A percentile compares a stretch with the other conserved stretches of the same genome.
Conservation (phyloP, 2,797 vertebrate genomes). For the Sebastes cheni region DNA sequence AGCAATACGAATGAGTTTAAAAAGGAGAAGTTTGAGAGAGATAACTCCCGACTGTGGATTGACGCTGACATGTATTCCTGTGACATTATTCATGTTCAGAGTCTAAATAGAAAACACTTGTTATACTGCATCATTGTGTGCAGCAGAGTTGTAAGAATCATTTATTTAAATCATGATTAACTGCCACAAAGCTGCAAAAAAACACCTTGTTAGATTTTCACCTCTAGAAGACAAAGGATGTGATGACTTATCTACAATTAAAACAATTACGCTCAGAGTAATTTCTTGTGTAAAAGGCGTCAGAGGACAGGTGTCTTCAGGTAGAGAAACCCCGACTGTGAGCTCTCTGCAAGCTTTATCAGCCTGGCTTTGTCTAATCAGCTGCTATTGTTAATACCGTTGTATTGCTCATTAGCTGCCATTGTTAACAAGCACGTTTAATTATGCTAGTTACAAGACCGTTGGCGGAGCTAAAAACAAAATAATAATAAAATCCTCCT, state of each 20-base stretch:
- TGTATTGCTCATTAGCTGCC: slow-evolving; percentile 95
- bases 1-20: neutral
- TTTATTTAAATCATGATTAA: slow-evolving; percentile 17
- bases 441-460: slow-evolving; percentile 91
- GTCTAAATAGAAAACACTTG: neutral
- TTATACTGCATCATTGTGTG: neutral
- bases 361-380: slow-evolving; percentile 84
- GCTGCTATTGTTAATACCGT: slow-evolving; percentile 88
- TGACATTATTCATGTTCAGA: slow-evolving; percentile 4
- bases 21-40: slow-evolving; percentile 21
- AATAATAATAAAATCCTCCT: slow-evolving; percentile 64
- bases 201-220: neutral
- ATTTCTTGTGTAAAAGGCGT: neutral
- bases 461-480: slow-evolving; percentile 84
- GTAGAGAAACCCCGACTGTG: slow-evolving; percentile 49
- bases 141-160: neutral
- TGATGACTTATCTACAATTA: slow-evolving; percentile 42
- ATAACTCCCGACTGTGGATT: slow-evolving; percentile 14
- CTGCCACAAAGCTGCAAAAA: neutral
- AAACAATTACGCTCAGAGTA: slow-evolving; percentile 4
- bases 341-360: slow-evolving; percentile 50
- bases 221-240: slow-evolving; percentile 40
- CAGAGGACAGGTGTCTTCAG: slow-evolving; percentile 71
- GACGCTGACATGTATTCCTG: slow-evolving; percentile 1
- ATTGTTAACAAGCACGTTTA: slow-evolving; percentile 93